phyloP scores from a whole-genome alignment of 37 sponge, comb jelly and placozoan genomes.

The Haliclona indistincta region DNA sequence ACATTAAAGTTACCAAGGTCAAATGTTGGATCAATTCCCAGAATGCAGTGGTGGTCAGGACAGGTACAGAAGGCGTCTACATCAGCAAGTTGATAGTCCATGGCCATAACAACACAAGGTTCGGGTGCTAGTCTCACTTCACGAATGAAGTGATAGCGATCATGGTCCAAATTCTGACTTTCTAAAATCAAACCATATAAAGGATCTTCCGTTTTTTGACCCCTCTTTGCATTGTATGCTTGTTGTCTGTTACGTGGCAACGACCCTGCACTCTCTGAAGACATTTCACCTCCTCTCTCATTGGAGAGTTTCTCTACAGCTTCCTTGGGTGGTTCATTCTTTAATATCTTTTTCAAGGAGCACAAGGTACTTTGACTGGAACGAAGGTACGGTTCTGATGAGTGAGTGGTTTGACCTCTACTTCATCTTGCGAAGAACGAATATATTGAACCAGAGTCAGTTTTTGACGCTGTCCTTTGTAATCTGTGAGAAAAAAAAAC shows the following conservation, averaged over 20 bases:
- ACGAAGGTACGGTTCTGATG: background rate
- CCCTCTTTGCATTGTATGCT: background rate
- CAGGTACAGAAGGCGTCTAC: constrained; percentile 12
- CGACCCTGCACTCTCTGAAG: background rate
- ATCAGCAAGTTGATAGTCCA: background rate
- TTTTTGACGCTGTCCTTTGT: no score
- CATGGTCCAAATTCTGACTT: background rate
- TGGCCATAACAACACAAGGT: background rate
- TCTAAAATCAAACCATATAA: background rate
- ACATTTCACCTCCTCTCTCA: background rate
- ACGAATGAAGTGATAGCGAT: no score
- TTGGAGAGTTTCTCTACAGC: background rate
- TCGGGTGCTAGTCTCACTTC: constrained; percentile 21
- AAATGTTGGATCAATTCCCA: constrained; percentile 24
- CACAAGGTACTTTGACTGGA: background rate
- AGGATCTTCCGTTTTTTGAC: background rate
- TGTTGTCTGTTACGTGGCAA: background rate
- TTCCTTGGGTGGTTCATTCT: background rate
- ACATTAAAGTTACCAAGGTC: constrained; percentile 11
- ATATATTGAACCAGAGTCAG: no score
- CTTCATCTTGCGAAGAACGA: no score
- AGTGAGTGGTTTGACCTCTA: background rate
- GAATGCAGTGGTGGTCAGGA: background rate
- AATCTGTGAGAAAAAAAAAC: no score
- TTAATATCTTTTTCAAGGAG: background rate